These are phyloP conservation scores for Capromys pilorides DNA, from an alignment of 2,797 vertebrate genomes.

Conservation along the genomic window DNA sequence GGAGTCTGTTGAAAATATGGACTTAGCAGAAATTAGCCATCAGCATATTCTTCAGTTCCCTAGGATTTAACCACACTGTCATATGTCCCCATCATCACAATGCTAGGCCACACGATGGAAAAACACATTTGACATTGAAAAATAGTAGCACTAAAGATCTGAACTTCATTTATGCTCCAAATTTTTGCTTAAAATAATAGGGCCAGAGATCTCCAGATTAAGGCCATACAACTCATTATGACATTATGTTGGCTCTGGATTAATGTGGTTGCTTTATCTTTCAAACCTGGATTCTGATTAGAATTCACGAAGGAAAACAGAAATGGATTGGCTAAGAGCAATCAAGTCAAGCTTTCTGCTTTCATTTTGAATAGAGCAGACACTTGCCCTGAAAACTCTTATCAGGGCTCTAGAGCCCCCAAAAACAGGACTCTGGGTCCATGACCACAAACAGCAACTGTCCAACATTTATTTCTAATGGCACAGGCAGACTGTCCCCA, in stretches of 20 bases:
- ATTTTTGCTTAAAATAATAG: constrained; percentile 14
- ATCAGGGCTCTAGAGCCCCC: background rate
- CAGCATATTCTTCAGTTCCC: background rate
- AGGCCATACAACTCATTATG: background rate
- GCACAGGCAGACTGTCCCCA: background rate
- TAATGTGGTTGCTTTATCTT: background rate
- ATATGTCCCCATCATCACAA: constrained; percentile 9
- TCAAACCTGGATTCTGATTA: background rate
- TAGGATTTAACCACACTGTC: background rate
- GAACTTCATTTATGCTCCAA: background rate
- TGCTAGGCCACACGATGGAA: background rate
- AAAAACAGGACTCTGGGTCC: background rate
- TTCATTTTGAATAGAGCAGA: background rate
- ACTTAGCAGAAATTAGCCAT: background rate
- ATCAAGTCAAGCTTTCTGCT: background rate
- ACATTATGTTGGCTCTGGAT: background rate
- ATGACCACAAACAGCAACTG: background rate
- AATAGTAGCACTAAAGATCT: background rate
- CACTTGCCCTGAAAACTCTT: background rate
- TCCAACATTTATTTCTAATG: background rate
- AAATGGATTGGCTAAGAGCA: constrained; percentile 3
- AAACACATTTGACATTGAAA: constrained; percentile 2
- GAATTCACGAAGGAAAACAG: background rate
- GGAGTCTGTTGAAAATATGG: background rate
- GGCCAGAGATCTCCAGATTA: background rate